phyloP scores from a whole-genome alignment of 2,113 vertebrate genomes.

The Pterophyllum scalare region DNA sequence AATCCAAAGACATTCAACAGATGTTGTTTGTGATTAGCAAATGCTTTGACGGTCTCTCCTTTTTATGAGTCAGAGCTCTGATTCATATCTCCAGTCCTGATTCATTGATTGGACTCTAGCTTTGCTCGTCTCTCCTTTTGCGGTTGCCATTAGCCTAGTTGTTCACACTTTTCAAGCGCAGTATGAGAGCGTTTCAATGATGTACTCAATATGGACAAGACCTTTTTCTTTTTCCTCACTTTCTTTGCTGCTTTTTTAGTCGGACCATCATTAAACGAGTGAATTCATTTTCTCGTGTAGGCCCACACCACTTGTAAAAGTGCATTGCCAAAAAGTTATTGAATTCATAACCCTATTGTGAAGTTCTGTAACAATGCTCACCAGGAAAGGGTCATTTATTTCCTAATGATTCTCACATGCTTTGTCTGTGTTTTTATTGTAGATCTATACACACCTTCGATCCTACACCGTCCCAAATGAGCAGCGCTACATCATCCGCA shows the following conservation, averaged over 20 bases:
- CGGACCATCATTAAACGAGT: background rate
- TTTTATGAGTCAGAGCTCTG: too few relatives aligned
- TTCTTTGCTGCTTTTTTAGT: background rate
- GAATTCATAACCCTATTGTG: background rate
- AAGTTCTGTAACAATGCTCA: background rate
- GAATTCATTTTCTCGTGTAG: background rate
- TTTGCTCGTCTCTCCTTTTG: background rate
- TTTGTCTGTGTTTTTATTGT: constrained; percentile 29
- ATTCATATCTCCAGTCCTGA: too few relatives aligned
- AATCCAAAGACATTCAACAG: background rate
- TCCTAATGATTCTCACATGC: background rate
- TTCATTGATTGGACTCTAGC: background rate
- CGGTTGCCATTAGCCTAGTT: background rate
- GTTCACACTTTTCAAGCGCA: background rate
- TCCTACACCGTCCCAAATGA: constrained; percentile 91
- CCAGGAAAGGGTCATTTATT: background rate
- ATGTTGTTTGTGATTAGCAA: background rate
- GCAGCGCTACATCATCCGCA: constrained; percentile 96
- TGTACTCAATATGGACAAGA: background rate
- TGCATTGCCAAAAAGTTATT: background rate
- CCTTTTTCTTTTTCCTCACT: background rate
- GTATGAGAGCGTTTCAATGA: background rate
- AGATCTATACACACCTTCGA: constrained; percentile 94
- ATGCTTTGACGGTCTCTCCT: too few relatives aligned
- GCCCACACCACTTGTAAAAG: background rate